Conservation (phyloP, 1,140 invertebrate genomes). For the Heterodera schachtii region DNA sequence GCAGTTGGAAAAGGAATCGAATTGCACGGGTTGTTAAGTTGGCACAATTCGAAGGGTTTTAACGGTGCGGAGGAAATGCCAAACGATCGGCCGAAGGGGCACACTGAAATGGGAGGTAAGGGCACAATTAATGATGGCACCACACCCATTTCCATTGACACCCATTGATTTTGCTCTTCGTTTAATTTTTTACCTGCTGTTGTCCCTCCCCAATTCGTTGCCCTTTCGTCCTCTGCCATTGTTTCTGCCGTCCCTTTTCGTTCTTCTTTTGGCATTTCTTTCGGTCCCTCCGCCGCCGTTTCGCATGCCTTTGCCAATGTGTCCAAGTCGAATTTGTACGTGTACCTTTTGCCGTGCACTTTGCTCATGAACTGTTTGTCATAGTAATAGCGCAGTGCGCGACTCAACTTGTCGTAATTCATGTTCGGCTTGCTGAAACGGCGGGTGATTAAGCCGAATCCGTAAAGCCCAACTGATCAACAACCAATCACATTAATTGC, state of each 20-base stretch:
- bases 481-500: too few relatives aligned
- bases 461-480: too few relatives aligned
- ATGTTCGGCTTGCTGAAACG: slow-evolving; percentile 86
- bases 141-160: neutral
- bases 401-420: slow-evolving; percentile 98
- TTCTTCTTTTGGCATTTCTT: neutral
- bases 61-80: neutral
- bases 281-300: neutral
- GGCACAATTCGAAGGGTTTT: neutral
- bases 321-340: slow-evolving; percentile 68
- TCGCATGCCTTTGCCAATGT: slow-evolving; percentile 10
- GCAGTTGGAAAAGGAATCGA: neutral
- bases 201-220: neutral
- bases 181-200: neutral
- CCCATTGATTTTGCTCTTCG: neutral
- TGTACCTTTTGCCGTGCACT: slow-evolving; percentile 82
- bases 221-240: neutral
- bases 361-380: slow-evolving; percentile 98
- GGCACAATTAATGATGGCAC: neutral
- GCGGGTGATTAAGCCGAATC: neutral
- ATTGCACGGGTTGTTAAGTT: neutral
- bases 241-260: neutral
- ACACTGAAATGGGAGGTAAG: neutral
- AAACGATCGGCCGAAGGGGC: neutral
- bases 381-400: slow-evolving; percentile 92